Conservation (phyloP, 2,113 vertebrate species). For the Gadus macrocephalus region DNA sequence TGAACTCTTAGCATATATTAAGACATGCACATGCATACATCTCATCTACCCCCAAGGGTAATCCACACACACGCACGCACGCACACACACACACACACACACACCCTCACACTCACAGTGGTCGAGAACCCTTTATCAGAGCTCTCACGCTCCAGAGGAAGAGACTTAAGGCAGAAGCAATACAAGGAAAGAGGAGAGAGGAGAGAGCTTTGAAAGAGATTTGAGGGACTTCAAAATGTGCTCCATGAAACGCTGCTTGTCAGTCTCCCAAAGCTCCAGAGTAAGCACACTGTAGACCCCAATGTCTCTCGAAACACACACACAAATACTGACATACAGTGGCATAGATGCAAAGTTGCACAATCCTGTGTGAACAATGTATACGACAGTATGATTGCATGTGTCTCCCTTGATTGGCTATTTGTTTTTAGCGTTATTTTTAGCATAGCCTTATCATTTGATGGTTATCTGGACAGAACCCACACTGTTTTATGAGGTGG, state of each 20-base stretch:
- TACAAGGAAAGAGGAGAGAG: conserved; percentile 48
- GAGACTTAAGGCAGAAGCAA: conserved; percentile 36
- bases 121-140: conserved; percentile 22
- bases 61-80: not conserved
- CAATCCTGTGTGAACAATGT: not conserved
- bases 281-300: not conserved
- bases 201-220: conserved; percentile 57
- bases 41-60: too few relatives aligned
- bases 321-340: conserved; percentile 4
- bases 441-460: too few relatives aligned
- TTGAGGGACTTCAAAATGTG: conserved; percentile 65
- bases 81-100: conserved; percentile 10
- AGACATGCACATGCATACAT: not conserved
- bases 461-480: too few relatives aligned
- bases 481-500: too few relatives aligned
- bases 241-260: conserved; percentile 64
- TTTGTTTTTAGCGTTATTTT: too few relatives aligned
- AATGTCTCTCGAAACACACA: not conserved
- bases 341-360: not conserved
- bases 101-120: conserved; percentile 16
- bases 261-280: conserved; percentile 51
- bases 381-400: not conserved
- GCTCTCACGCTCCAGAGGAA: conserved; percentile 36
- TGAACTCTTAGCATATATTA: not conserved
- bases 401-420: not conserved